Percentiles rank a stretch among this genome's conserved stretches.
phyloP scores from a whole-genome alignment of 2,113 vertebrate genomes.

The Bos indicus region DNA sequence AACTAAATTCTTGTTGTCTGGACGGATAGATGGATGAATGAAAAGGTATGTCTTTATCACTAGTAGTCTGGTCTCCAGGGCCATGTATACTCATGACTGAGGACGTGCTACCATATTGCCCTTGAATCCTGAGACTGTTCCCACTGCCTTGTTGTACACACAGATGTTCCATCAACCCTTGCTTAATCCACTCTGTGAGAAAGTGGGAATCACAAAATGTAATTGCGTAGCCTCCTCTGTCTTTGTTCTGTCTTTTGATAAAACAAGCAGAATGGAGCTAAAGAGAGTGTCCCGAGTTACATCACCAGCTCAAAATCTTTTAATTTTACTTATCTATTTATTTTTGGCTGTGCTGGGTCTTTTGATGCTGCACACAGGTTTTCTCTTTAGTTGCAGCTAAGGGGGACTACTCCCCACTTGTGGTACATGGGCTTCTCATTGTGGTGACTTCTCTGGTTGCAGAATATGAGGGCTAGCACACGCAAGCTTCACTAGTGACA shows the following conservation, averaged over 20 bases:
- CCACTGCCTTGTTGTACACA: background rate
- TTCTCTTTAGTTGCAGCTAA: background rate
- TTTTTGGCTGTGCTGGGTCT: background rate
- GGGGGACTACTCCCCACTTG: background rate
- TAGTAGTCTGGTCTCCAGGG: background rate
- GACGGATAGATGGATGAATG: too few relatives aligned
- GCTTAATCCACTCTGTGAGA: background rate
- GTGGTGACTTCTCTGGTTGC: background rate
- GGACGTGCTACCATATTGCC: background rate
- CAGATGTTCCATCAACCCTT: too few relatives aligned
- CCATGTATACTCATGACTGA: background rate
- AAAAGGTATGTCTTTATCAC: background rate
- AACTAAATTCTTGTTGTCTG: background rate
- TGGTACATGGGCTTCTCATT: background rate
- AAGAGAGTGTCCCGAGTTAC: background rate
- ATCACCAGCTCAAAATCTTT: background rate
- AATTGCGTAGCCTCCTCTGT: background rate
- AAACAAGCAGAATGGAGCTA: background rate
- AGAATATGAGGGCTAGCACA: rapidly evolving
- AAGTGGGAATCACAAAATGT: background rate
- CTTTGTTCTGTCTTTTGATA: background rate
- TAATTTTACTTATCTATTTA: background rate
- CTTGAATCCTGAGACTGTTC: background rate
- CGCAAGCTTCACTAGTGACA: background rate
- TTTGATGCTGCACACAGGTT: background rate